These are phyloP conservation scores for Cartodere bifasciata DNA, from an alignment of 2,888 invertebrate species.

Conservation along the genomic window DNA sequence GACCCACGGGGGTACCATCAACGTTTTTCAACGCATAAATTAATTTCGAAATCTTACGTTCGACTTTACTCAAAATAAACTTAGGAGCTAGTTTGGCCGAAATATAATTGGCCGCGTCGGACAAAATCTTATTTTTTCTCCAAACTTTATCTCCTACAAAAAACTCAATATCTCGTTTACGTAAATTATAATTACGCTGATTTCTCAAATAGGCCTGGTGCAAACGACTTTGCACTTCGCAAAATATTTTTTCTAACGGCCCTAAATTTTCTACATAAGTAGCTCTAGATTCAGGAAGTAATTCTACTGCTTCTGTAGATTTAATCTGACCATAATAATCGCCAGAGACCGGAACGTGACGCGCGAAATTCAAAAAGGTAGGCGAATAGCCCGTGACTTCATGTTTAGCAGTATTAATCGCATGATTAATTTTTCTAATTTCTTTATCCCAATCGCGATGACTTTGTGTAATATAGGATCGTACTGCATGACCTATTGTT, in stretches of 20 bases:
- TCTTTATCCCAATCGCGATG: constrained; percentile 18
- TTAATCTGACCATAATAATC: constrained; percentile 9
- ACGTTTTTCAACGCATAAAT: constrained; percentile 2
- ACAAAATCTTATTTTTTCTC: constrained; percentile 11
- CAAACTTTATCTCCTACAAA: constrained; percentile 10
- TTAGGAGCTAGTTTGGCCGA: constrained; percentile 10
- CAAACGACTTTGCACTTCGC: not conserved
- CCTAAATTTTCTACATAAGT: constrained; percentile 1
- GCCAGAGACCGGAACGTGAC: constrained; percentile 14
- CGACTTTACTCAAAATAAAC: constrained; percentile 5
- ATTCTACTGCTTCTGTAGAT: constrained; percentile 9
- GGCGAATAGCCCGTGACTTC: constrained; percentile 18
- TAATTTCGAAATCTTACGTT: constrained; percentile 4
- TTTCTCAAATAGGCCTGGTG: constrained; percentile 9
- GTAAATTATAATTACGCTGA: constrained; percentile 11
- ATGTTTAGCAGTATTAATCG: constrained; percentile 19
- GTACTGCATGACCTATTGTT: constrained; percentile 21
- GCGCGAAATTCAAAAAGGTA: constrained; percentile 17
- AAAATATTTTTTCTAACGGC: constrained; percentile 1
- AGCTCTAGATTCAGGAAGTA: constrained; percentile 6
- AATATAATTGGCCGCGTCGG: constrained; percentile 9
- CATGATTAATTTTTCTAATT: constrained; percentile 16
- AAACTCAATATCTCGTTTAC: constrained; percentile 9
- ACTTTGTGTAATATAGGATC: constrained; percentile 17
- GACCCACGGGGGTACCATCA: constrained; percentile 4